Evolutionary conservation across 2,797 vertebrate genomes (phyloP).

Genomic region (Scleropages formosus): DNA sequence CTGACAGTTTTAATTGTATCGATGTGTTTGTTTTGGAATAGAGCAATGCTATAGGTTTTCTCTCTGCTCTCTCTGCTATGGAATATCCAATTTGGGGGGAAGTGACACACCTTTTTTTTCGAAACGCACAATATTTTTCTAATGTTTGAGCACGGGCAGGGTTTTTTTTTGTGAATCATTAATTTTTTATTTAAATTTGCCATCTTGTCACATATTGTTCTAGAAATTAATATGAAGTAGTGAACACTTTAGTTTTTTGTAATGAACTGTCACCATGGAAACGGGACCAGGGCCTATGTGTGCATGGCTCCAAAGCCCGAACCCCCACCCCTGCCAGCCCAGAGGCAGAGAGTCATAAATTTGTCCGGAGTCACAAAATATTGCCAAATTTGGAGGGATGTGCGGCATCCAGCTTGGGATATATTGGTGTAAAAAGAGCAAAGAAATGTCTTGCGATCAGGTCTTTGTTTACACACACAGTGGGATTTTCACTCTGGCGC

Average conservation of each 20-base stretch:
- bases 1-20: too few relatives aligned
- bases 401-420: constrained; percentile 50
- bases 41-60: too few relatives aligned
- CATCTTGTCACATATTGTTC: constrained; percentile 41
- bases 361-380: constrained; percentile 66
- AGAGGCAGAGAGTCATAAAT: constrained; percentile 61
- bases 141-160: not conserved
- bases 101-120: too few relatives aligned
- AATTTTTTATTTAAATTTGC: not conserved
- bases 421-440: constrained; percentile 57
- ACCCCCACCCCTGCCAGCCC: constrained; percentile 2
- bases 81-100: too few relatives aligned
- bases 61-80: not conserved
- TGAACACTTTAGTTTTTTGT: constrained; percentile 58
- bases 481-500: not conserved
- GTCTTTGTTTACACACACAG: constrained; percentile 15
- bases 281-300: constrained; percentile 56
- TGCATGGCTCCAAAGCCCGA: constrained; percentile 11
- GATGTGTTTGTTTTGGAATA: too few relatives aligned
- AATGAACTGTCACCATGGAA: constrained; percentile 59
- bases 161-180: constrained; percentile 1
- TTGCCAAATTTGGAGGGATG: constrained; percentile 68
- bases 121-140: too few relatives aligned
- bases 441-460: constrained; percentile 35
- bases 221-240: constrained; percentile 47